Evolutionary conservation across 1,140 invertebrate genomes (phyloP).

Genomic region (Portunus trituberculatus): DNA sequence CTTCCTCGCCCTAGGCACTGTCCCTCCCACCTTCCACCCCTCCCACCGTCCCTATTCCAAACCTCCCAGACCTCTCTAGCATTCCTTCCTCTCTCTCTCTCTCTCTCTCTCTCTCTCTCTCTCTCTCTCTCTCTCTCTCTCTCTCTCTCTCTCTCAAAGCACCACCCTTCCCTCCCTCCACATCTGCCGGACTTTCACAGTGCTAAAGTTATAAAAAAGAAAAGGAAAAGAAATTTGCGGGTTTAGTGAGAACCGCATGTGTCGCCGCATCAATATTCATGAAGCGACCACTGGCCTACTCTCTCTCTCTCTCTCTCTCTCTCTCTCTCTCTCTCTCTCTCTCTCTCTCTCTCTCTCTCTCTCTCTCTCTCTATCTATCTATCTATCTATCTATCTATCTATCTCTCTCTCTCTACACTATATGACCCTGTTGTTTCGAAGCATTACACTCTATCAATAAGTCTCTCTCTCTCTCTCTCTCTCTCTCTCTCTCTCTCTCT

Average conservation of each 20-base stretch:
- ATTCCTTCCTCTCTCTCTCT: not conserved
- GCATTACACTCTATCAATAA: not conserved
- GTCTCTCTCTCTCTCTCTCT: slow-evolving; percentile 4
- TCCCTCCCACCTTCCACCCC: not conserved
- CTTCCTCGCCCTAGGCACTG: not conserved
- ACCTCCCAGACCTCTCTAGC: not conserved
- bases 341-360: slow-evolving; percentile 55
- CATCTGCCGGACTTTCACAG: not conserved
- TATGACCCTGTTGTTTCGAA: not conserved
- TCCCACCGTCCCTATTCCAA: not conserved
- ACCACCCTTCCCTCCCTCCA: not conserved
- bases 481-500: not conserved
- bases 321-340: slow-evolving; percentile 55
- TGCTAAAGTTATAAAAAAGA: not conserved
- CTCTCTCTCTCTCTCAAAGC: not conserved
- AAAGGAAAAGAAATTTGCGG: not conserved
- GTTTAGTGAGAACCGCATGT: slow-evolving; percentile 7
- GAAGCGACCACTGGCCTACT: not conserved
- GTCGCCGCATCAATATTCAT: slow-evolving; percentile 21
- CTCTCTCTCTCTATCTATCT: not conserved
- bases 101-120: not conserved
- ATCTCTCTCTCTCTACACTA: not conserved
- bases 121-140: not conserved
- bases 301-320: slow-evolving; percentile 51
- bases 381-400: not conserved